Evolutionary conservation across 2,888 invertebrate species (phyloP), one percentile per base, ranked within the genome.

Genomic region (Scaptomyza flava): DNA sequence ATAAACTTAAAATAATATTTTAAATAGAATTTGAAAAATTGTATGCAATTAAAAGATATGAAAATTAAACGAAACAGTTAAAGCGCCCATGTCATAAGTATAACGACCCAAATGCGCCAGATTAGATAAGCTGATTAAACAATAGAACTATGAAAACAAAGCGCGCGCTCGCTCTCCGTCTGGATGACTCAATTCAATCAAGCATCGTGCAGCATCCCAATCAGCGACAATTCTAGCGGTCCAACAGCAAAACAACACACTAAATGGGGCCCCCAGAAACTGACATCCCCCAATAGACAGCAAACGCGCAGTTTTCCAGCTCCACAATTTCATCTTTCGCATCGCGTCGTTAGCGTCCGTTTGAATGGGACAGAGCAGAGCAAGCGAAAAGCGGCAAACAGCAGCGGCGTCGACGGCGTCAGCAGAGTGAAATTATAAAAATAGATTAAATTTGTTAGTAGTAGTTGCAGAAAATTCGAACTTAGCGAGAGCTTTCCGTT

Each of bases 71-170:
- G 17, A 17, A 4, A 3, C 17, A 12, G 38, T 42, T 36, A 33
- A 31, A 12, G 43, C 45, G 9, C 30, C 17, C 20, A 45, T 31
- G 17, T 33, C 23, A 42, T 17, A 48, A 23, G 56, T 45, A 41
- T 60, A 65, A 56, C 58, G 76, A 67, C 68, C 81, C 46, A 61
- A 58, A 60, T 81, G 60, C 57, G 38, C 20, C 53, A 72, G 87
- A 82, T 87, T 87, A 87, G 82, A 87, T 82, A 85, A 74, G 68
- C 65, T 68, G 85, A 81, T 85, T 79, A 81, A 72, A 79, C 79
- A 85, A 70, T 69, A 56, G 58, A 65, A 59, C 61, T 56, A 58
- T 57, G 51, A 30, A 52, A 76, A 71, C 60, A 77, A 56, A 71
- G 47, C 59, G 50, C 62, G 48, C 47, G 57, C 36, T 14, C n/a